Conservation (phyloP, 1,140 invertebrate genomes). For the Eubasilissa regina region DNA sequence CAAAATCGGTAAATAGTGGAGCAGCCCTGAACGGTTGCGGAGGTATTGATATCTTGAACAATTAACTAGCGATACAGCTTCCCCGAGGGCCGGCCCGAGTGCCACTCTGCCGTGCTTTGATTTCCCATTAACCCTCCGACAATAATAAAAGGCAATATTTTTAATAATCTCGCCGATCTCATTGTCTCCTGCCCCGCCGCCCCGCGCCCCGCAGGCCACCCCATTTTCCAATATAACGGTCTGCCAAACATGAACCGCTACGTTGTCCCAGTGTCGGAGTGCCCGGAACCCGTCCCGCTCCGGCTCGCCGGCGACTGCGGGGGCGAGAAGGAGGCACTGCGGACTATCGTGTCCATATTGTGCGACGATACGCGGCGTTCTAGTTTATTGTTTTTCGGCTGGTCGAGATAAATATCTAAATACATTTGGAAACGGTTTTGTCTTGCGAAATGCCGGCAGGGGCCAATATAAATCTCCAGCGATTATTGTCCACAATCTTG, state of each 20-base stretch:
- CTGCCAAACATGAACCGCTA: conserved; percentile 47
- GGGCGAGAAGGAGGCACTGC: neutral
- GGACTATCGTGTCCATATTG: conserved; percentile 1
- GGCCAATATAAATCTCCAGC: conserved; percentile 1
- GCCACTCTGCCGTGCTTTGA: conserved; percentile 49
- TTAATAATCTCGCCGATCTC: conserved; percentile 59
- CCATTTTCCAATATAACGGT: conserved; percentile 59
- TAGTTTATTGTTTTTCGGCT: conserved; percentile 35
- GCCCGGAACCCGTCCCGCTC: neutral
- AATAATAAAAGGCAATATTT: conserved; percentile 60
- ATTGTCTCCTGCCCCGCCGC: conserved; percentile 44
- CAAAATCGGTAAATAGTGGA: no score
- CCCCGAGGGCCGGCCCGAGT: conserved; percentile 8
- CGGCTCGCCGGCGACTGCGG: neutral
- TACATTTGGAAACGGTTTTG: conserved; percentile 11
- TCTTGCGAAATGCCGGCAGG: neutral
- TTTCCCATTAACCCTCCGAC: conserved; percentile 52
- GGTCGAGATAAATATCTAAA: conserved; percentile 34
- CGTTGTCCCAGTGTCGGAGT: neutral
- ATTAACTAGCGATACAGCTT: conserved; percentile 41
- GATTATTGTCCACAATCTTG: conserved; percentile 9
- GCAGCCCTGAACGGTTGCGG: neutral
- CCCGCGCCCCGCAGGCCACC: neutral
- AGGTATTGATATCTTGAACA: conserved; percentile 50
- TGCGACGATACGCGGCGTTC: conserved; percentile 11